Conservation (phyloP, 1,140 invertebrate genomes). For the Drosophila pachea region DNA sequence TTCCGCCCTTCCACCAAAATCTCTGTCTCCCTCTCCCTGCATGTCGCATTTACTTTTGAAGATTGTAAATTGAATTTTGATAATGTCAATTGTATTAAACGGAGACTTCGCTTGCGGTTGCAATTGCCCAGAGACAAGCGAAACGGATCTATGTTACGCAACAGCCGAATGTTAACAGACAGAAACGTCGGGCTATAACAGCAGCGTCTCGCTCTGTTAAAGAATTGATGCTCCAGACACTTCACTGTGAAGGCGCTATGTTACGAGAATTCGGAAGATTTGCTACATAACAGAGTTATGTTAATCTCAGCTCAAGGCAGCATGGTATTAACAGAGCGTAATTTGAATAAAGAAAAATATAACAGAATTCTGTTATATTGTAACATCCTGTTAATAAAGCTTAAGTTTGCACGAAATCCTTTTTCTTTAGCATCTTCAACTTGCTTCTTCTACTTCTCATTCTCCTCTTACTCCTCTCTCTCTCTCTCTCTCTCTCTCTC, state of each 20-base stretch:
- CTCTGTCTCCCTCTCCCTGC: background rate
- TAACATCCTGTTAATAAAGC: too few species aligned
- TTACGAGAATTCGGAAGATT: too few species aligned
- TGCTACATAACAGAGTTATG: background rate
- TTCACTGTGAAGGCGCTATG: too few species aligned
- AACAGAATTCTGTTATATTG: too few species aligned
- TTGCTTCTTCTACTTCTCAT: background rate
- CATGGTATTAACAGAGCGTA: background rate
- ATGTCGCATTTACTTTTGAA: conserved; percentile 5
- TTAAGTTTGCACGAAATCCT: too few species aligned
- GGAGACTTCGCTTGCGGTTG: conserved; percentile 62
- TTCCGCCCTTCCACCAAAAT: background rate
- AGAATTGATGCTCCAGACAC: too few species aligned
- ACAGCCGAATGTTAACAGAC: conserved; percentile 2
- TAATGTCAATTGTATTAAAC: conserved; percentile 66
- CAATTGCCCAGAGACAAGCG: conserved; percentile 6
- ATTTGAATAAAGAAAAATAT: background rate
- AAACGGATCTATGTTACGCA: background rate
- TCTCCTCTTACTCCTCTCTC: background rate
- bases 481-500: background rate
- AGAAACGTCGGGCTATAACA: background rate
- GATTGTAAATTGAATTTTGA: conserved; percentile 77
- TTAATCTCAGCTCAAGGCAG: too few species aligned
- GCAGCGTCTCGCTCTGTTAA: background rate
- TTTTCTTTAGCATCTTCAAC: too few species aligned